Base-by-base conservation (phyloP, 2,113 vertebrate genomes). In the Chunga burmeisteri region DNA sequence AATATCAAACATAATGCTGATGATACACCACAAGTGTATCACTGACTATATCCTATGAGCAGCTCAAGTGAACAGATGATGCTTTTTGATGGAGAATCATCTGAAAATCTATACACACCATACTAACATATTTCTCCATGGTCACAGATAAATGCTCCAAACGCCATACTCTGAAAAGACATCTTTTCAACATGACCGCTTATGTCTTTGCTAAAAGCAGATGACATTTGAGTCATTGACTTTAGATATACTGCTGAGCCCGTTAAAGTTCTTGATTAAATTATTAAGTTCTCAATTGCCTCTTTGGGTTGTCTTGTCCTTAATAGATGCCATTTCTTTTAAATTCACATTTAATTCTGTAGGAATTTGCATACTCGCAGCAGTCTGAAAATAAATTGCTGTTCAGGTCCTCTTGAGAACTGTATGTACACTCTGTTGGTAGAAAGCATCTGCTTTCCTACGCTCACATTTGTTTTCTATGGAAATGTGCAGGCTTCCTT, bases 381-480 rank as follows among this genome's bases (percentile, higher is more conserved):
- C 90, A 97, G 91, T 79, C 93, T 96, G 95, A 97, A 97, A 96
- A 97, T 92, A 98, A 98, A 97, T 87, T 97, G 95, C 92, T 96
- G 83, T 75, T 97, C 93, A 91, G 90, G 85, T 97, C 67, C 96
- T 97, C 96, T 96, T 94, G 96, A 97, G 96, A 96, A 95, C 96
- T 93, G 92, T 85, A 97, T 55, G 88, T 94, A 97, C 91, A 97
- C 73, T 91, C 87, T 80, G 86, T 86, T 96, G 88, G 97, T 98
- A 89, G 94, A 95, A 97, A 98, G 96, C 97, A 98, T 98, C 97
- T 98, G 97, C 93, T 97, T 98, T 96, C 92, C 93, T 91, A 94
- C 90, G 78, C 92, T 98, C 97, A 93, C 94, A 97, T 96, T 98
- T 96, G 94, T 94, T 96, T 95, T 96, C 95, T 94, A 82, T 91